phyloP scores from a whole-genome alignment of 2,888 invertebrate genomes.

The Harpalus rufipes region DNA sequence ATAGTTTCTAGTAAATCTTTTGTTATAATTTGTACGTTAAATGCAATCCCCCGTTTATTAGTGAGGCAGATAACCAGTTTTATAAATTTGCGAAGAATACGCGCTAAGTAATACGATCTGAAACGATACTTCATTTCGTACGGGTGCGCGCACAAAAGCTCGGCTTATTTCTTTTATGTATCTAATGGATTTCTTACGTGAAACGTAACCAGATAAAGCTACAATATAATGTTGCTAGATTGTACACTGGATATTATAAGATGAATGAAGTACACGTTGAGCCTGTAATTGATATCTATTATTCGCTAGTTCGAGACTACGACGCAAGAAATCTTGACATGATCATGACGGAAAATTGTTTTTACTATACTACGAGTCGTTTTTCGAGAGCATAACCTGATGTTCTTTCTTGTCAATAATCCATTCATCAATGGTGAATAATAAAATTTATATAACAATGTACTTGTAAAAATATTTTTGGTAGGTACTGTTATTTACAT shows the following conservation, averaged over 20 bases:
- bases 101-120: constrained; percentile 30
- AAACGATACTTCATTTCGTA: constrained; percentile 54
- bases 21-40: neutral
- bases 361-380: neutral
- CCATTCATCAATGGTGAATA: no score
- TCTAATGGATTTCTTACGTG: constrained; percentile 63
- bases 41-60: constrained; percentile 9
- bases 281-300: constrained; percentile 57
- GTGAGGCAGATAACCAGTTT: constrained; percentile 1
- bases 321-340: constrained; percentile 16
- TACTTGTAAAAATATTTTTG: no score
- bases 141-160: constrained; percentile 50
- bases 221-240: constrained; percentile 52
- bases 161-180: constrained; percentile 61
- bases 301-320: constrained; percentile 28
- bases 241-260: constrained; percentile 47
- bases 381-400: neutral
- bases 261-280: constrained; percentile 56
- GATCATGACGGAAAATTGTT: constrained; percentile 36
- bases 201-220: constrained; percentile 54
- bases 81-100: constrained; percentile 30
- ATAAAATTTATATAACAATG: no score
- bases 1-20: no score
- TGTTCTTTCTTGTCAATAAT: neutral
- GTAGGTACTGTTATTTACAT: no score